A percentile compares a stretch with the other conserved stretches of the same genome.
Conservation (phyloP, 2,888 invertebrate genomes). For the Sinhomidia bicolor region DNA sequence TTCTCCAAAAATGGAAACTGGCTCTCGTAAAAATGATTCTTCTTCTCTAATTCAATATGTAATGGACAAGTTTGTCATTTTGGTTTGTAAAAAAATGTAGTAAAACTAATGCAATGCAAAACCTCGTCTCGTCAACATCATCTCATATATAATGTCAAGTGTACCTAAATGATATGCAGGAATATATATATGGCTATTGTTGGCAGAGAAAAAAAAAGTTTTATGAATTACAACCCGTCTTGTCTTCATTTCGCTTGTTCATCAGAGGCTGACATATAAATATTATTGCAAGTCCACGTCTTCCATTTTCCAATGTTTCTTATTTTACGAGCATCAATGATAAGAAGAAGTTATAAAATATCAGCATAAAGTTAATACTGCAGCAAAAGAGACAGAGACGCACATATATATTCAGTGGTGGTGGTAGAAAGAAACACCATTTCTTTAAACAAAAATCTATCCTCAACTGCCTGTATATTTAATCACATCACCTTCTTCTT, state of each 20-base stretch:
- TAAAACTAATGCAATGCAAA: constrained; percentile 6
- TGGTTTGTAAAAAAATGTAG: background rate
- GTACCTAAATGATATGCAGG: no score
- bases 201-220: background rate
- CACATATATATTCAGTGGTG: no score
- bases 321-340: constrained; percentile 6
- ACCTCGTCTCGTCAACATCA: background rate
- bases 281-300: background rate
- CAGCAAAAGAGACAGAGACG: no score
- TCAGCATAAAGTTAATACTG: background rate
- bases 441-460: background rate
- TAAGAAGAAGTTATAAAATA: background rate
- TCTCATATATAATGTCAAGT: no score
- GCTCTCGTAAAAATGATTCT: background rate
- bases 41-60: background rate
- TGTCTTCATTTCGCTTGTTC: background rate
- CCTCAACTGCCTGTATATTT: background rate
- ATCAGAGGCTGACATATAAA: background rate
- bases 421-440: no score
- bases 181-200: background rate
- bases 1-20: constrained; percentile 60
- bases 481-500: constrained; percentile 8
- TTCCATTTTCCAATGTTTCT: constrained; percentile 22
- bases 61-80: background rate
- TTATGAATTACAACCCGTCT: constrained; percentile 16